phyloP scores from a whole-genome alignment of 2,113 vertebrate genomes.

The Oreocharis arfaki region DNA sequence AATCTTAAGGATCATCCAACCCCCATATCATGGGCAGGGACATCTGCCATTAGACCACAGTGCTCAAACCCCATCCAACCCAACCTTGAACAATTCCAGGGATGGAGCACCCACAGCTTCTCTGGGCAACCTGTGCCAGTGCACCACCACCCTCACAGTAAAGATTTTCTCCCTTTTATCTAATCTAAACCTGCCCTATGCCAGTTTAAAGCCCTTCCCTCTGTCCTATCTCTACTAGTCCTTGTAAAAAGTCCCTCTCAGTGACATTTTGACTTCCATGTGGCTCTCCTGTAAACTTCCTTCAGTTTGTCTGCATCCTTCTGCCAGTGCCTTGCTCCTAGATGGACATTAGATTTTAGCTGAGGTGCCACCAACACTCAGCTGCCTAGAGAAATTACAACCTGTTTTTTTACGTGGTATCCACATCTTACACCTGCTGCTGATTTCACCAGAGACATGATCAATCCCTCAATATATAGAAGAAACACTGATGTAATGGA shows the following conservation, averaged over 20 bases:
- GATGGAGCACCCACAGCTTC: neutral
- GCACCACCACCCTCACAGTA: neutral
- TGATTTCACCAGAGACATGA: neutral
- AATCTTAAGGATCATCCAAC: neutral
- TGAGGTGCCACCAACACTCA: neutral
- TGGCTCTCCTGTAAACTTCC: neutral
- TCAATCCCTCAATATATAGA: neutral
- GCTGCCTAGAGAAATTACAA: neutral
- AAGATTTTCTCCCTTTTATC: neutral
- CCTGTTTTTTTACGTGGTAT: fast-evolving
- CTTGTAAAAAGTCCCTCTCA: neutral
- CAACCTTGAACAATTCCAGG: too few species aligned
- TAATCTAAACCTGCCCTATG: neutral
- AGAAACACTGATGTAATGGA: neutral
- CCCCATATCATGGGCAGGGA: neutral
- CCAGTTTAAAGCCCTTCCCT: neutral
- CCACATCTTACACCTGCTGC: neutral
- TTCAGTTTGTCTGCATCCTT: neutral
- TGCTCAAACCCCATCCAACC: neutral
- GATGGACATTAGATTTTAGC: neutral
- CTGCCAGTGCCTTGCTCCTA: neutral
- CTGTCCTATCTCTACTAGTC: neutral
- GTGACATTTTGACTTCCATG: neutral
- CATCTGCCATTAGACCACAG: neutral
- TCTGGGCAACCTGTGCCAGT: neutral